These are phyloP conservation scores for Pseudochromis fuscus DNA, from an alignment of 2,797 vertebrate species.

Conservation along the genomic window DNA sequence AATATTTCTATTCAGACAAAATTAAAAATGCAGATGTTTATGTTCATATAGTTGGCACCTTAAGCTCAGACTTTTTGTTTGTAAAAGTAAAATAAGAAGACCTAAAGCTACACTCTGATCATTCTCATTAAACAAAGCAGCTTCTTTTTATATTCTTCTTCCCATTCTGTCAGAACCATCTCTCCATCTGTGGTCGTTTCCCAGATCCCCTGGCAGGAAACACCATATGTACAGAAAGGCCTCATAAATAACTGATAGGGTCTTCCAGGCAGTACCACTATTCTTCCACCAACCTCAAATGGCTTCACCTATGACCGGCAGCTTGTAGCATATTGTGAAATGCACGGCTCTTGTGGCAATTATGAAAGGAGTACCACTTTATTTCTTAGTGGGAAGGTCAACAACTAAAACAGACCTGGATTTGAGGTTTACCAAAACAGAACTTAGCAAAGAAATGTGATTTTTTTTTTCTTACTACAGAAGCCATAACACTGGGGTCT, in stretches of 20 bases:
- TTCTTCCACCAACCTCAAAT: constrained; percentile 41
- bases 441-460: not conserved
- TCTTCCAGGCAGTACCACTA: constrained; percentile 54
- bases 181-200: constrained; percentile 61
- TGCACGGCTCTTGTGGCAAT: constrained; percentile 3
- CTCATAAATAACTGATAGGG: constrained; percentile 72
- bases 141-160: constrained; percentile 16
- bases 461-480: not conserved
- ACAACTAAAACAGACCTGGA: not conserved
- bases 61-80: not conserved
- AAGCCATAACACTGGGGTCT: not conserved
- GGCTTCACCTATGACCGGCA: constrained; percentile 49
- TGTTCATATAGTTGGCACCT: not conserved
- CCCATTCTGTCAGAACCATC: constrained; percentile 36
- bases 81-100: not conserved
- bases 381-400: constrained; percentile 1
- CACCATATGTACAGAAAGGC: constrained; percentile 52
- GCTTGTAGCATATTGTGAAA: constrained; percentile 32
- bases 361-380: constrained; percentile 5
- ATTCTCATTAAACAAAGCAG: constrained; percentile 2
- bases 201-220: constrained; percentile 55
- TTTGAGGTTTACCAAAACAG: not conserved
- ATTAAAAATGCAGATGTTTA: not conserved
- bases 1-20: not conserved
- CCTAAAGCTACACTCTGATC: not conserved